A percentile compares a stretch with the other conserved stretches of the same genome.
phyloP scores from a whole-genome alignment of 2,888 invertebrate genomes.

The Habroteleia sp. region DNA sequence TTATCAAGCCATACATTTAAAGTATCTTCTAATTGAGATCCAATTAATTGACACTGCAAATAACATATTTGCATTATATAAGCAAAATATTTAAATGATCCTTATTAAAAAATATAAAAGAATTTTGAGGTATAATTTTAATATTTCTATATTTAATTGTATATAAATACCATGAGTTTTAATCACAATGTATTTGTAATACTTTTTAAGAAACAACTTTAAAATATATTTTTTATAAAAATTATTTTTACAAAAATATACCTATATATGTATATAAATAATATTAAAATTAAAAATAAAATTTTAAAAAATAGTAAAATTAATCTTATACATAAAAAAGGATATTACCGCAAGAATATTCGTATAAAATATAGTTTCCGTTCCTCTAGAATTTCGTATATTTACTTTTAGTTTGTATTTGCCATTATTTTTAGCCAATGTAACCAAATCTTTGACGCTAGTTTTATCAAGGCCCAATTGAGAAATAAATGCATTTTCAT shows the following conservation, averaged over 20 bases:
- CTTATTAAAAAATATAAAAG: no score
- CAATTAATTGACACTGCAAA: conserved; percentile 87
- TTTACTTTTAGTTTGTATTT: conserved; percentile 89
- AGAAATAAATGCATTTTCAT: conserved; percentile 84
- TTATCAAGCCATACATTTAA: conserved; percentile 91
- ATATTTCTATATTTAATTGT: no score
- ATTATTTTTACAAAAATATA: no score
- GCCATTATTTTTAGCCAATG: conserved; percentile 85
- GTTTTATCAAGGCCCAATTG: conserved; percentile 84
- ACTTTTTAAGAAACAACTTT: no score
- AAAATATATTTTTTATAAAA: no score
- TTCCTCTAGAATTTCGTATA: conserved; percentile 86
- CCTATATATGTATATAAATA: no score
- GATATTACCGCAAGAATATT: conserved; percentile 88
- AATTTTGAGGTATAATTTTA: no score
- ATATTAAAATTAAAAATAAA: background rate
- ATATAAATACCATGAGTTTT: conserved; percentile 1
- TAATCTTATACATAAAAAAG: background rate
- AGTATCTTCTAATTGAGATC: conserved; percentile 89
- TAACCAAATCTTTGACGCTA: conserved; percentile 84
- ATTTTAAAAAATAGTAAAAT: background rate
- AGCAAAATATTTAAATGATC: no score
- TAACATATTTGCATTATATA: no score
- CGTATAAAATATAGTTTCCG: conserved; percentile 87
- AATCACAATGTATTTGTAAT: background rate